These are phyloP conservation scores for Leucoma salicis DNA, from an alignment of 2,888 invertebrate genomes.

Conservation along the genomic window DNA sequence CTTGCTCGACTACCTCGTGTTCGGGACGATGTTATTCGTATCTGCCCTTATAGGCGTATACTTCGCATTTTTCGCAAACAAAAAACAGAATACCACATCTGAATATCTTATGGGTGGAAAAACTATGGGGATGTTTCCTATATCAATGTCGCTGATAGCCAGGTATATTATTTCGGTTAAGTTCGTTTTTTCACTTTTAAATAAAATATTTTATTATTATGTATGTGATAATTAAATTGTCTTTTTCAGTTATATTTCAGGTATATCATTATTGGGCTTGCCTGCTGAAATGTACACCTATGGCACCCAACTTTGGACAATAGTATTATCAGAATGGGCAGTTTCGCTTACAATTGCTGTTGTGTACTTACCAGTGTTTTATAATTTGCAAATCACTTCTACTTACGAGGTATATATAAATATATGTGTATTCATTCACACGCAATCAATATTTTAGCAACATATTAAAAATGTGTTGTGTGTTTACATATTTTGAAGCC, in stretches of 20 bases:
- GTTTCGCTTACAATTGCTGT: slow-evolving; percentile 85
- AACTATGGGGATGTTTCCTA: slow-evolving; percentile 89
- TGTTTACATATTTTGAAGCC: too few species aligned
- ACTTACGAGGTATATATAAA: slow-evolving; percentile 86
- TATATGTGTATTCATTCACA: too few species aligned
- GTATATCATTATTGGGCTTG: slow-evolving; percentile 86
- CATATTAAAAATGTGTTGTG: too few species aligned
- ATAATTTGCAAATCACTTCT: slow-evolving; percentile 87
- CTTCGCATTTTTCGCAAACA: slow-evolving; percentile 86
- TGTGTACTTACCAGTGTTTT: slow-evolving; percentile 88
- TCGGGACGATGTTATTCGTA: slow-evolving; percentile 83
- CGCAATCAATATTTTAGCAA: too few species aligned
- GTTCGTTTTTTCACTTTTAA: not conserved
- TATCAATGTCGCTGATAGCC: slow-evolving; percentile 89
- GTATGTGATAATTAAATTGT: slow-evolving; percentile 22
- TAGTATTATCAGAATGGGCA: slow-evolving; percentile 84
- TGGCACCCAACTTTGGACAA: slow-evolving; percentile 87
- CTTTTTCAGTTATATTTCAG: slow-evolving; percentile 86
- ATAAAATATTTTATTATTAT: not conserved
- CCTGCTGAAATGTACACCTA: slow-evolving; percentile 90
- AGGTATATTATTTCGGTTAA: slow-evolving; percentile 68
- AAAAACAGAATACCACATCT: slow-evolving; percentile 86
- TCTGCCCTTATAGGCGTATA: slow-evolving; percentile 87
- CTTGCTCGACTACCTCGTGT: slow-evolving; percentile 85
- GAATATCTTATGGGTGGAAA: slow-evolving; percentile 90